These are phyloP conservation scores for Mobula birostris DNA, from an alignment of 2,113 vertebrate species.

Conservation along the genomic window DNA sequence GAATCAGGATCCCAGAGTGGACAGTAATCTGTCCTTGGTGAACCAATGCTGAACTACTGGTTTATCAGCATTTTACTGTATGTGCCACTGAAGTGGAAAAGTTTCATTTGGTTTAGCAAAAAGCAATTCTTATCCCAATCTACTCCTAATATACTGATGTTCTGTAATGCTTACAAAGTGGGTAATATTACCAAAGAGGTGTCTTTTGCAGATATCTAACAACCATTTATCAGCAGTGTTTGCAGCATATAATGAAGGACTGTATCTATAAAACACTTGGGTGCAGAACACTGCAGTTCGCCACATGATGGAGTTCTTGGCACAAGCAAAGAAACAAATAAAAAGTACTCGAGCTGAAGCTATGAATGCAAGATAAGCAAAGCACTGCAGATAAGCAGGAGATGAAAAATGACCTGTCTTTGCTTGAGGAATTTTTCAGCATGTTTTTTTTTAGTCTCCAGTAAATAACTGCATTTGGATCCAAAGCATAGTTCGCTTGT, in stretches of 20 bases:
- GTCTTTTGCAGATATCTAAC: background rate
- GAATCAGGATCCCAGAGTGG: no score
- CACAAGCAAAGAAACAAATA: background rate
- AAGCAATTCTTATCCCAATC: background rate
- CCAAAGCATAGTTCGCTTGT: background rate
- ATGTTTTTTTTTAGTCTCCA: background rate
- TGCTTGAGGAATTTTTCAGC: background rate
- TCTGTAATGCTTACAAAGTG: background rate
- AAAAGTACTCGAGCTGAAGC: background rate
- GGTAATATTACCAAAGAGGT: background rate
- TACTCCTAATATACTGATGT: background rate
- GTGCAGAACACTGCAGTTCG: background rate
- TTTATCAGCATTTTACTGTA: no score
- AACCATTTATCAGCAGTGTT: background rate
- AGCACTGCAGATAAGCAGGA: background rate
- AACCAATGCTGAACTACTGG: no score
- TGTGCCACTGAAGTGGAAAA: background rate
- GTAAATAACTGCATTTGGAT: background rate
- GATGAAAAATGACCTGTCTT: background rate
- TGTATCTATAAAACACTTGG: background rate
- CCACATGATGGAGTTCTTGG: constrained; percentile 4
- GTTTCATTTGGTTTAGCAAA: background rate
- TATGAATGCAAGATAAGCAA: background rate
- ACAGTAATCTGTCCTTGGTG: no score
- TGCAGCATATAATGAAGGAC: background rate